These are phyloP conservation scores for Margarornis squamiger DNA, from an alignment of 2,797 vertebrate genomes.

Conservation along the genomic window DNA sequence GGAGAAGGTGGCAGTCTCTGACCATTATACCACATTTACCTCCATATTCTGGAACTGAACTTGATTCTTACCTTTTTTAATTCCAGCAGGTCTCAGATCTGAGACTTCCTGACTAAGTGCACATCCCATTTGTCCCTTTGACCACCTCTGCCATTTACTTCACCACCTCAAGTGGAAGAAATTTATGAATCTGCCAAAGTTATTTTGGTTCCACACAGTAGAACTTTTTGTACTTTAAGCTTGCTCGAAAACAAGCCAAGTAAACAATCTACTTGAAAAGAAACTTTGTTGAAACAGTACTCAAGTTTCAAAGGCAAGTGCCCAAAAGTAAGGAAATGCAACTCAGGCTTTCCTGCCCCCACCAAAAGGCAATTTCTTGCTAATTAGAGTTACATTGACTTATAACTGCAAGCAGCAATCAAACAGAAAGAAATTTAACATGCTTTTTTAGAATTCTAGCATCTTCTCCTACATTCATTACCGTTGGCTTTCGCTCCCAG, in stretches of 20 bases:
- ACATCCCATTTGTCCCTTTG: not conserved
- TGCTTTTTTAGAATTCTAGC: not conserved
- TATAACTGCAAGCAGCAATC: not conserved
- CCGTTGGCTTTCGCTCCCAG: not conserved
- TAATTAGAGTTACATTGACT: not conserved
- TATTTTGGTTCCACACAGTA: not conserved
- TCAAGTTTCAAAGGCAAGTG: not conserved
- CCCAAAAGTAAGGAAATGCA: not conserved
- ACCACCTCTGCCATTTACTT: not conserved
- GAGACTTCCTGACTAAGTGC: not conserved
- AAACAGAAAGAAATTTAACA: not conserved
- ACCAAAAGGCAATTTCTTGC: not conserved
- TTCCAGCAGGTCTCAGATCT: not conserved
- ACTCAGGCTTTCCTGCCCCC: not conserved
- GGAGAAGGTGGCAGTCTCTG: not conserved
- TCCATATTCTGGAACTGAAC: not conserved
- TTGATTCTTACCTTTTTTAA: not conserved
- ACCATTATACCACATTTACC: not conserved
- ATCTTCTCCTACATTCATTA: not conserved
- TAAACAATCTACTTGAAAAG: not conserved
- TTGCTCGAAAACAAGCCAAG: not conserved
- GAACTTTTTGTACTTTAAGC: not conserved
- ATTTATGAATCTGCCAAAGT: not conserved
- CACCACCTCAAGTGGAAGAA: not conserved
- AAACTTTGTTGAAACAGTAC: not conserved